These are phyloP conservation scores for Cyclina sinensis DNA, from an alignment of 1,140 invertebrate genomes.

Conservation along the genomic window DNA sequence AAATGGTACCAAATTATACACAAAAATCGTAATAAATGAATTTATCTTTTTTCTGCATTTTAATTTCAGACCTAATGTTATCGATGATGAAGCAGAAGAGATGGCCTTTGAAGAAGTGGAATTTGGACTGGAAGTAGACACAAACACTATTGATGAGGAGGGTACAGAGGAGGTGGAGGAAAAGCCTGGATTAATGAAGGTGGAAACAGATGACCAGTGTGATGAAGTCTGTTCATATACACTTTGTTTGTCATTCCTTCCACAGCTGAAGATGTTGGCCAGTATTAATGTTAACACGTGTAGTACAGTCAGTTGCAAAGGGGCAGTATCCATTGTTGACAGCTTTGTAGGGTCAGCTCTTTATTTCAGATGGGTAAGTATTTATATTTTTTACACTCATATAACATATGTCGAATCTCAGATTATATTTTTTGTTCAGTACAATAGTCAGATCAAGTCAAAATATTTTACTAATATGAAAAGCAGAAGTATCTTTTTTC, in stretches of 20 bases:
- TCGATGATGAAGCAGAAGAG: not conserved
- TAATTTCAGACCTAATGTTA: not conserved
- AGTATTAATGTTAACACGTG: not conserved
- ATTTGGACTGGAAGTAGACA: constrained; percentile 9
- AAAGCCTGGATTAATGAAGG: not conserved
- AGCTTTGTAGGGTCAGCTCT: not conserved
- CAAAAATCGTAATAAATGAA: too few relatives aligned
- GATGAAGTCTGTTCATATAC: not conserved
- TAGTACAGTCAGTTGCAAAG: not conserved
- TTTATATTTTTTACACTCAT: not conserved
- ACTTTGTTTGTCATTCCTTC: not conserved
- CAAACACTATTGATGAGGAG: not conserved
- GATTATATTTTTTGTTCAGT: too few relatives aligned
- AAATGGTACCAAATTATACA: too few relatives aligned
- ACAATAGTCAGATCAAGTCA: too few relatives aligned
- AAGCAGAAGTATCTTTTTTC: too few relatives aligned
- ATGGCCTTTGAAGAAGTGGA: constrained; percentile 1
- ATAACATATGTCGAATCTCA: too few relatives aligned
- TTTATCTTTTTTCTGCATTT: not conserved
- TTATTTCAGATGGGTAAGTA: constrained; percentile 19
- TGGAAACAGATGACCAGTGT: not conserved
- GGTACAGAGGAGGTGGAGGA: too few relatives aligned
- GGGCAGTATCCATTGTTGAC: not conserved
- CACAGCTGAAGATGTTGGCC: not conserved
- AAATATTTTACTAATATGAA: too few relatives aligned